phyloP scores from a whole-genome alignment of 2,888 invertebrate genomes.

The Rosalia funebris region DNA sequence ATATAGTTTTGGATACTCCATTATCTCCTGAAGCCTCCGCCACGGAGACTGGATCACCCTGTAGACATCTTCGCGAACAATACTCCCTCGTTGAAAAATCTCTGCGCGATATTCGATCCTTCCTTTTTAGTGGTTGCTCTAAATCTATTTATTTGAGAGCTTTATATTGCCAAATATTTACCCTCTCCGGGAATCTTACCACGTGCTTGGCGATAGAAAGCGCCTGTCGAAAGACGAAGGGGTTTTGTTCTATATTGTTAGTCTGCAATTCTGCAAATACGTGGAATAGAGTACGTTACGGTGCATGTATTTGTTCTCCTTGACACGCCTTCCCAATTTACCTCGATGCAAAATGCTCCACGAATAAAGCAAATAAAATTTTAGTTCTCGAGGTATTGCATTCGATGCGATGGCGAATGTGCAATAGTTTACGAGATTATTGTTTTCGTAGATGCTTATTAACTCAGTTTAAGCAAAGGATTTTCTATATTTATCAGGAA shows the following conservation, averaged over 20 bases:
- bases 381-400: neutral
- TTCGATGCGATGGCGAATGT: too few relatives aligned
- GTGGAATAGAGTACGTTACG: constrained; percentile 17
- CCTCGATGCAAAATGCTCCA: neutral
- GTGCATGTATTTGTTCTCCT: constrained; percentile 16
- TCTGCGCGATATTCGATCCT: neutral
- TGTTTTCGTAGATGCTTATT: too few relatives aligned
- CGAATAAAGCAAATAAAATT: constrained; percentile 2
- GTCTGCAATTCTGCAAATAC: constrained; percentile 12
- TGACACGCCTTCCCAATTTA: constrained; percentile 13
- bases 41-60: too few relatives aligned
- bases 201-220: constrained; percentile 13
- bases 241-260: constrained; percentile 1
- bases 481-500: too few relatives aligned
- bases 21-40: too few relatives aligned
- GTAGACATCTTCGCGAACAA: neutral
- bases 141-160: constrained; percentile 19
- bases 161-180: constrained; percentile 23
- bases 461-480: too few relatives aligned
- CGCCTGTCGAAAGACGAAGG: constrained; percentile 20
- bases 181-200: constrained; percentile 20
- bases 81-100: neutral
- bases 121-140: constrained; percentile 1
- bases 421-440: too few relatives aligned
- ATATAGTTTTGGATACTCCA: too few relatives aligned